Conservation (phyloP, 1,140 invertebrate genomes). For the Tyrophagus putrescentiae region DNA sequence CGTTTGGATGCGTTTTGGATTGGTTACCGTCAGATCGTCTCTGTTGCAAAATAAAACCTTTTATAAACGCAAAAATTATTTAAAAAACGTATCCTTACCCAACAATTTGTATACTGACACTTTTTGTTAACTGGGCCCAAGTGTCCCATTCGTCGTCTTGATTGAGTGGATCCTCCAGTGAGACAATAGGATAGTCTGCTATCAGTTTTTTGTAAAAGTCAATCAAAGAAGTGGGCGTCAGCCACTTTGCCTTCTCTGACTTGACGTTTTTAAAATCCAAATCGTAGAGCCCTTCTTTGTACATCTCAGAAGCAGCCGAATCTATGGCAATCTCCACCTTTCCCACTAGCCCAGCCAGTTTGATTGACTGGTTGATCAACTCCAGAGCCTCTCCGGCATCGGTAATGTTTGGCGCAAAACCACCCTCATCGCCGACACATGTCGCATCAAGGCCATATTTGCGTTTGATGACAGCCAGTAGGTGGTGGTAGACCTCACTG, state of each 20-base stretch:
- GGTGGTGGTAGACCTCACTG: conserved; percentile 85
- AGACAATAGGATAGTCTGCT: conserved; percentile 84
- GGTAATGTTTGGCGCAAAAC: conserved; percentile 94
- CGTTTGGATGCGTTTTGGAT: conserved; percentile 79
- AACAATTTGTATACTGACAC: conserved; percentile 57
- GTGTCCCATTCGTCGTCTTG: conserved; percentile 92
- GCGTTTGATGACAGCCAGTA: conserved; percentile 85
- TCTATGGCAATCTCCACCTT: conserved; percentile 97
- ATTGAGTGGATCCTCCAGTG: conserved; percentile 97
- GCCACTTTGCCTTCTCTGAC: conserved; percentile 45
- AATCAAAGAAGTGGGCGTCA: conserved; percentile 56
- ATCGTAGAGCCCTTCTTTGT: conserved; percentile 70
- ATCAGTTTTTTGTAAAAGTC: conserved; percentile 80
- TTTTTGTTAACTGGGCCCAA: conserved; percentile 64
- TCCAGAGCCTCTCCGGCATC: conserved; percentile 82
- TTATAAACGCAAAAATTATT: background rate
- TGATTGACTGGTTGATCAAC: conserved; percentile 78
- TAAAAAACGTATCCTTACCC: conserved; percentile 38
- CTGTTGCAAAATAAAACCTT: conserved; percentile 53
- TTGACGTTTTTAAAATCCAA: conserved; percentile 93
- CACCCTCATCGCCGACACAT: conserved; percentile 97
- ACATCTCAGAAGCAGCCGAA: conserved; percentile 94
- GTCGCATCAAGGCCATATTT: conserved; percentile 68
- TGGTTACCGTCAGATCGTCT: conserved; percentile 92
- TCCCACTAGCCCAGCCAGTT: conserved; percentile 79